These are phyloP conservation scores for Zapornia atra DNA, from an alignment of 2,113 vertebrate species.

Conservation along the genomic window DNA sequence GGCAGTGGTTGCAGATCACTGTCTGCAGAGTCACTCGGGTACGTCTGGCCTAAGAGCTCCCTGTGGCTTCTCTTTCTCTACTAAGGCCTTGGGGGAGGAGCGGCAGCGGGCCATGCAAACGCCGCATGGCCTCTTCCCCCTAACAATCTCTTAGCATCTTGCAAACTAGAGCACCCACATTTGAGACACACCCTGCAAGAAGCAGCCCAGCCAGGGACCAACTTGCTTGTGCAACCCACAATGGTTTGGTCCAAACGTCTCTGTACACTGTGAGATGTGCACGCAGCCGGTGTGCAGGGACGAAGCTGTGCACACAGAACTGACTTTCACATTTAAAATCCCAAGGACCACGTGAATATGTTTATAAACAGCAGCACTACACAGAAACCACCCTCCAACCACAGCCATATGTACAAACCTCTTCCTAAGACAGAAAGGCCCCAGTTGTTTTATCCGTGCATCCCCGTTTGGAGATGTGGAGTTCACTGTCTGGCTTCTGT, in stretches of 20 bases:
- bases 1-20: background rate
- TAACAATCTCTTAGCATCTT: background rate
- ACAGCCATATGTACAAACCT: background rate
- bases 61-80: background rate
- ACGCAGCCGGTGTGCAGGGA: background rate
- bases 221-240: background rate
- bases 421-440: background rate
- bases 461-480: background rate
- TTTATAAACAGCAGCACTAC: background rate
- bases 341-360: background rate
- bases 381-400: background rate
- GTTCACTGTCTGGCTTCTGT: background rate
- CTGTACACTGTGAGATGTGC: accelerated
- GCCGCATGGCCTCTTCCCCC: background rate
- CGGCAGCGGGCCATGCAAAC: background rate
- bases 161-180: background rate
- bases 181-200: background rate
- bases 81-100: background rate
- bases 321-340: background rate
- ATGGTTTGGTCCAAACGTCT: conserved; percentile 17
- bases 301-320: background rate
- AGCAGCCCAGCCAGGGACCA: background rate
- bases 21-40: background rate
- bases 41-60: background rate
- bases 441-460: background rate